Percentiles rank a stretch among this genome's conserved stretches.
These are phyloP conservation scores for Enteromius paludinosus DNA, from an alignment of 2,797 vertebrate species.

Conservation along the genomic window DNA sequence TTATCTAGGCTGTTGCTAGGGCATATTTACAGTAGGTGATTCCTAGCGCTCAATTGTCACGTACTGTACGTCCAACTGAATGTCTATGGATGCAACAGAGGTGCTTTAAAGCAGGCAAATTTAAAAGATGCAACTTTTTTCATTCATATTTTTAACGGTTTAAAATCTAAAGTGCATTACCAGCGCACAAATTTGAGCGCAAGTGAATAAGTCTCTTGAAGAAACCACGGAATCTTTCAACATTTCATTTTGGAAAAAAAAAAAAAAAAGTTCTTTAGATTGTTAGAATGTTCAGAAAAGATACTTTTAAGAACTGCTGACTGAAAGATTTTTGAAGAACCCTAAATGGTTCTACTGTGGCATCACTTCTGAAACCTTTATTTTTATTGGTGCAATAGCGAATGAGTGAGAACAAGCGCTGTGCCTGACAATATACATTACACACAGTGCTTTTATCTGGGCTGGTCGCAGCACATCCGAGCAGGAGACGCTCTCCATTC, in stretches of 20 bases:
- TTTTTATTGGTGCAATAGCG: background rate
- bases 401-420: background rate
- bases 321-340: background rate
- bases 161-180: background rate
- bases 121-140: background rate
- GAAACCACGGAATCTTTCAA: background rate
- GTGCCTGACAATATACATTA: background rate
- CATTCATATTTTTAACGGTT: background rate
- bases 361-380: background rate
- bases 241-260: background rate
- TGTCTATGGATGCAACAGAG: background rate
- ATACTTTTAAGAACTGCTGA: background rate
- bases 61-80: background rate
- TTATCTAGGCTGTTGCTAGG: background rate
- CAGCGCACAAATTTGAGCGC: background rate
- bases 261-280: background rate
- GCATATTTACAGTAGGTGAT: background rate
- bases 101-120: background rate
- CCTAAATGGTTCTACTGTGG: background rate
- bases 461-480: constrained; percentile 54
- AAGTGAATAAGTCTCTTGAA: background rate
- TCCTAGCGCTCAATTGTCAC: background rate
- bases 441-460: constrained; percentile 32
- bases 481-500: constrained; percentile 71
- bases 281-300: background rate